Base-by-base conservation (phyloP, 2,797 vertebrate genomes). In the Simalia tracyae region DNA sequence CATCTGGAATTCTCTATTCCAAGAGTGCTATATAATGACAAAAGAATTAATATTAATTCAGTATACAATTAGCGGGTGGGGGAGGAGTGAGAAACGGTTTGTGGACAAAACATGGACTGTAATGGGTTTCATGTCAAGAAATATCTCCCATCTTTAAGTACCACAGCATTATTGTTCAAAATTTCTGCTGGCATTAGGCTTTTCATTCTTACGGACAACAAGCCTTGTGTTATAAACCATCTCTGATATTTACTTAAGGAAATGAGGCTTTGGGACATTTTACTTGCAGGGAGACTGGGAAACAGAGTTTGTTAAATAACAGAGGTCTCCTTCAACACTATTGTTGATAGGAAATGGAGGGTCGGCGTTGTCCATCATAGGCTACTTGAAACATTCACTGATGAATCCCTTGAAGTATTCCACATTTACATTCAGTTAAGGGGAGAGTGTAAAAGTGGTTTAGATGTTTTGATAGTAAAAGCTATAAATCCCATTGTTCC, bases 181-280 rank as follows among this genome's bases (percentile, higher is more conserved):
- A 81, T 86, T 90, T 90, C 60, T 88, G 57, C 24, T 50, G 60
- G 46, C 89, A 66, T 28, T 84, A 56, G 2, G 57, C 24, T 64
- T 87, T 86, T 87, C 24, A 76, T 24, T 63, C 64, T 84, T 92
- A 72, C 12, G 84, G 17, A 63, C 56, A 86, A 84, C 81, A 50
- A 57, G 85, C 60, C 63, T 89, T 85, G 24, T 86, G 63, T n/a
- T 90, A 36, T 31, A 88, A 92, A 46, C 50, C 84, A 81, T 63
- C 66, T 90, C 85, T 90, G 12, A 84, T 90, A 89, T 90, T 92
- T 92, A 92, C 84, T 84, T 4, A 92, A 90, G 92, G 92, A 92
- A 92, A 92, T 88, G 50, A 59, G 85, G 36, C 68, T 66, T 87
- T 84, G 89, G 57, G 89, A 66, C 14, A 61, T 92, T 92, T 90